These are phyloP conservation scores for Teleogryllus oceanicus DNA, from an alignment of 2,888 invertebrate genomes.

Conservation along the genomic window DNA sequence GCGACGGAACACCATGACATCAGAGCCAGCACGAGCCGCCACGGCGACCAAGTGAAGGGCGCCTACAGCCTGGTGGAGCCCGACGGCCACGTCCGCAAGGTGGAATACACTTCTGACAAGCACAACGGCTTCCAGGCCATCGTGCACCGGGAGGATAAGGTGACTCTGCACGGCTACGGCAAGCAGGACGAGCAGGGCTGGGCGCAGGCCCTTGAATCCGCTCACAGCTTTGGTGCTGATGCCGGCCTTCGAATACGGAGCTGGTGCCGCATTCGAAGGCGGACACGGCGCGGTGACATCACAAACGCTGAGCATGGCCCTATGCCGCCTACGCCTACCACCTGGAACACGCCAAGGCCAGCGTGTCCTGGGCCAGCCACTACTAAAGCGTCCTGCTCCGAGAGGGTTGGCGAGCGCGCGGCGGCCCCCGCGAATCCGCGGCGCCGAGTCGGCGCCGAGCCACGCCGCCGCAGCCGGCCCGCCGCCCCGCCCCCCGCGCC, in stretches of 20 bases:
- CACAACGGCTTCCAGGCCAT: conserved; percentile 4
- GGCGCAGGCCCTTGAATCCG: background rate
- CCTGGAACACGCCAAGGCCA: background rate
- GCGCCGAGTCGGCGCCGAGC: background rate
- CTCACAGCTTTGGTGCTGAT: background rate
- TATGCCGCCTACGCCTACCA: background rate
- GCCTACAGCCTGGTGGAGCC: conserved; percentile 3
- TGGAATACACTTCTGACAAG: background rate
- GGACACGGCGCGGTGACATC: background rate
- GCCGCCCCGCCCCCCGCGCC: background rate
- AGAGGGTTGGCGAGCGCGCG: background rate
- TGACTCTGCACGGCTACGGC: background rate
- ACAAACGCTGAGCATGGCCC: background rate
- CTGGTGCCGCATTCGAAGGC: background rate
- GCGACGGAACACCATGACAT: background rate
- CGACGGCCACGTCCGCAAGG: background rate
- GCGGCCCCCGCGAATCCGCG: background rate
- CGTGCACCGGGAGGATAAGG: background rate
- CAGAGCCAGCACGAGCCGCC: background rate
- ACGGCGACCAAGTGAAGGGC: background rate
- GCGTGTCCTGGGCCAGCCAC: background rate
- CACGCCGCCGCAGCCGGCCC: background rate
- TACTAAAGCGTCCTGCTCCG: background rate
- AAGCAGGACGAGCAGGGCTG: background rate
- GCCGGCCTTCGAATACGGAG: background rate